These are phyloP conservation scores for Cariama cristata DNA, from an alignment of 2,113 vertebrate species.

Conservation along the genomic window DNA sequence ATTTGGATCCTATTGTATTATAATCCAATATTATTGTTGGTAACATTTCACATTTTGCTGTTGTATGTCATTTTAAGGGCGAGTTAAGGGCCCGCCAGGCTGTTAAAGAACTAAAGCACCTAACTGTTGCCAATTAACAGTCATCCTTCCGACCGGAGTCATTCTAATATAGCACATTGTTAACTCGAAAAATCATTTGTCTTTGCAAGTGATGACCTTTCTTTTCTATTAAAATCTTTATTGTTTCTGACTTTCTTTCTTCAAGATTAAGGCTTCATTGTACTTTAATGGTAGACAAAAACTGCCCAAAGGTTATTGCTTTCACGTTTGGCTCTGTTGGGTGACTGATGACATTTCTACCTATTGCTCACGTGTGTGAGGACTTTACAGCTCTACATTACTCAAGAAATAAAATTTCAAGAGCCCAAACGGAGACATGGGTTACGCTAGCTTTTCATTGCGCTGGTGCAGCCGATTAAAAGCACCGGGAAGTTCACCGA, in stretches of 20 bases:
- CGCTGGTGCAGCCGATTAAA: background rate
- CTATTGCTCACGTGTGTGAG: background rate
- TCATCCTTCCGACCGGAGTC: background rate
- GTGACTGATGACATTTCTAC: background rate
- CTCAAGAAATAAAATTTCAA: background rate
- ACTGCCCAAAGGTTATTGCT: background rate
- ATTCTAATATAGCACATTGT: background rate
- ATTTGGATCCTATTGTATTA: background rate
- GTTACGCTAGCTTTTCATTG: fast-evolving
- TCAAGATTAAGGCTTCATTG: fast-evolving
- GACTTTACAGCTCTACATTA: background rate
- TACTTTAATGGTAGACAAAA: background rate
- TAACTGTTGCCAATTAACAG: background rate
- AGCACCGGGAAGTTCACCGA: fast-evolving
- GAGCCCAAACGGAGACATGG: background rate
- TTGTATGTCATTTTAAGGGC: background rate
- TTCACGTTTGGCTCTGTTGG: background rate
- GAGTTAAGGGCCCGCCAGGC: background rate
- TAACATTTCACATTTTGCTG: background rate
- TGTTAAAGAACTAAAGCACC: background rate
- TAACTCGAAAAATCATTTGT: background rate
- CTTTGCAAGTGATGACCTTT: background rate
- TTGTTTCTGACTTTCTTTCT: background rate
- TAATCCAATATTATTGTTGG: background rate
- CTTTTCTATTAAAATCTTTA: background rate